A percentile compares a stretch with the other conserved stretches of the same genome.
phyloP scores from a whole-genome alignment of 2,113 vertebrate genomes.

The Dascyllus trimaculatus region DNA sequence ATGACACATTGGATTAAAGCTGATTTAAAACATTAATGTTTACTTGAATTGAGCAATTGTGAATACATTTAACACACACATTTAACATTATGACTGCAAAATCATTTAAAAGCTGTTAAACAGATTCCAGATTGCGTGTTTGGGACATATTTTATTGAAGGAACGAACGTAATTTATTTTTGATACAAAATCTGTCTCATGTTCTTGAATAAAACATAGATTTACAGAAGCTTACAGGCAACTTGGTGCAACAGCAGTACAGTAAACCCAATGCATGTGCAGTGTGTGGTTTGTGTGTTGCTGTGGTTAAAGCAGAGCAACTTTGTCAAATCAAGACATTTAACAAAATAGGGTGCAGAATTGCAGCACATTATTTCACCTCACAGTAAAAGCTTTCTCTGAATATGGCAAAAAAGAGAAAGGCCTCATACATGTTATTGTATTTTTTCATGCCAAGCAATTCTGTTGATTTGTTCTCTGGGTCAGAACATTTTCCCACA shows the following conservation, averaged over 20 bases:
- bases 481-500: too few relatives aligned
- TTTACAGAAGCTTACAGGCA: conserved; percentile 38
- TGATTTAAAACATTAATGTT: background rate
- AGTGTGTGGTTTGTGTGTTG: background rate
- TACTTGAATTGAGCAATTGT: background rate
- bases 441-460: too few relatives aligned
- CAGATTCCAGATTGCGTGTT: conserved; percentile 4
- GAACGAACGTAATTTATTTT: conserved; percentile 61
- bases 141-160: conserved; percentile 69
- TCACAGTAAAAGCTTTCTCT: too few relatives aligned
- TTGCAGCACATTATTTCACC: too few relatives aligned
- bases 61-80: background rate
- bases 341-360: too few relatives aligned
- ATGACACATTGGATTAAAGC: background rate
- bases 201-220: conserved; percentile 69
- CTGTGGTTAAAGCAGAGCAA: background rate
- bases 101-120: background rate
- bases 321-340: background rate
- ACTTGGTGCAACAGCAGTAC: background rate
- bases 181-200: conserved; percentile 66
- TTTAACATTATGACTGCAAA: conserved; percentile 4
- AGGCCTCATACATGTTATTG: too few relatives aligned
- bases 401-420: too few relatives aligned
- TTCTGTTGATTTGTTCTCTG: too few relatives aligned
- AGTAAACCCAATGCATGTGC: background rate